Base-by-base conservation (phyloP, 2,888 invertebrate genomes). In the Rhyacophila evoluta region DNA sequence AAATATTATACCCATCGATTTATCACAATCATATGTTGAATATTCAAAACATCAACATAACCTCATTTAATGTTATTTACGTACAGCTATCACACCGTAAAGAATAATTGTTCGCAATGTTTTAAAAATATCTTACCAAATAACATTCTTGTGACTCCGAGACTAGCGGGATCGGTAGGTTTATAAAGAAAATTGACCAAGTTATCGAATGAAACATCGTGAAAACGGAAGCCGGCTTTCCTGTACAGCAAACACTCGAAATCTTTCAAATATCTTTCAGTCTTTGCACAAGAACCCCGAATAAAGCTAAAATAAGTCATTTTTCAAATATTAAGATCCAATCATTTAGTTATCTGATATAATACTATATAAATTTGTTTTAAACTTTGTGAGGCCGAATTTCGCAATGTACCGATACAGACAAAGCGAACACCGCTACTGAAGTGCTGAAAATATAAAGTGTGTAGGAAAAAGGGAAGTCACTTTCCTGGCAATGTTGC, bases 81-180 rank as follows among this genome's bases (percentile, higher is more conserved):
- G 27, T 38, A 70, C n/a, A n/a, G n/a, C n/a, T n/a, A n/a, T n/a
- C n/a, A n/a, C n/a, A n/a, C n/a, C n/a, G n/a, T n/a, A n/a, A n/a
- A n/a, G n/a, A n/a, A n/a, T n/a, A 39, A 55, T 55, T 19, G 15
- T 8, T 1, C 19, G 1, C 10, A 55, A 55, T 19, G 19, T 25
- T 19, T 2, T 2, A 55, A 27, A 11, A 27, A 5, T 69, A 36
- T 85, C 92, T 92, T 88, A 96, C 97, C 97, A 85, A 95, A 97
- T 1, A 95, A 87, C 82, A 95, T 93, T 79, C 97, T 92, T 8
- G 93, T 92, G 0, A 95, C 87, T 8, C 95, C 96, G 76, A 97
- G 89, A 83, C 94, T 94, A 0, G 95, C 92, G 0, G 95, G 92
- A 88, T 97, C 95, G 38, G 91, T 92, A 0, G 94, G 93, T 70